Evolutionary conservation across 2,797 vertebrate genomes (phyloP).

Genomic region (Alauda arvensis): DNA sequence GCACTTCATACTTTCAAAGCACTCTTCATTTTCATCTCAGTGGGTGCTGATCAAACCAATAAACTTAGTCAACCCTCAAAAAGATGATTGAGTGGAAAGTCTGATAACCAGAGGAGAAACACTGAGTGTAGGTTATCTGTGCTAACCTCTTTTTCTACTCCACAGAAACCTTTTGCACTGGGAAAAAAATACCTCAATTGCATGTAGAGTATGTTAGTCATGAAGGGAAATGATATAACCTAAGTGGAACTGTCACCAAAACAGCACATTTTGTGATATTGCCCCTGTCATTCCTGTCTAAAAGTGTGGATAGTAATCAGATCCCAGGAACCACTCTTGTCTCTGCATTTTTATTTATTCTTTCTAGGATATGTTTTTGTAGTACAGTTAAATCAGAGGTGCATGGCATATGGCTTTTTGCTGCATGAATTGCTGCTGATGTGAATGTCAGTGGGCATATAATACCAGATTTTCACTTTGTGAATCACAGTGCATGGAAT

Average conservation of each 20-base stretch:
- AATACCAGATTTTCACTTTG: slow-evolving; percentile 68
- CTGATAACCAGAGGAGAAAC: background rate
- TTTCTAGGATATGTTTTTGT: slow-evolving; percentile 31
- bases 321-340: background rate
- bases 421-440: slow-evolving; percentile 70
- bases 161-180: background rate
- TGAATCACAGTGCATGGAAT: slow-evolving; percentile 64
- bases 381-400: slow-evolving; percentile 55
- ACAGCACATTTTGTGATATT: background rate
- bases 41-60: slow-evolving; percentile 36
- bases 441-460: slow-evolving; percentile 71
- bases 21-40: slow-evolving; percentile 35
- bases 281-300: background rate
- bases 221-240: background rate
- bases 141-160: background rate
- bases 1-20: slow-evolving; percentile 13
- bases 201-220: background rate
- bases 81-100: background rate
- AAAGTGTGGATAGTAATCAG: background rate
- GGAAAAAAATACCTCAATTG: background rate
- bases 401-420: slow-evolving; percentile 70
- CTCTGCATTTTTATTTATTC: slow-evolving; percentile 37
- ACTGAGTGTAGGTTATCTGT: background rate
- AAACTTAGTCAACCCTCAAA: slow-evolving; percentile 21
- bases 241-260: slow-evolving; percentile 19